These are phyloP conservation scores for Peucedramus taeniatus DNA, from an alignment of 2,113 vertebrate genomes.

Conservation along the genomic window DNA sequence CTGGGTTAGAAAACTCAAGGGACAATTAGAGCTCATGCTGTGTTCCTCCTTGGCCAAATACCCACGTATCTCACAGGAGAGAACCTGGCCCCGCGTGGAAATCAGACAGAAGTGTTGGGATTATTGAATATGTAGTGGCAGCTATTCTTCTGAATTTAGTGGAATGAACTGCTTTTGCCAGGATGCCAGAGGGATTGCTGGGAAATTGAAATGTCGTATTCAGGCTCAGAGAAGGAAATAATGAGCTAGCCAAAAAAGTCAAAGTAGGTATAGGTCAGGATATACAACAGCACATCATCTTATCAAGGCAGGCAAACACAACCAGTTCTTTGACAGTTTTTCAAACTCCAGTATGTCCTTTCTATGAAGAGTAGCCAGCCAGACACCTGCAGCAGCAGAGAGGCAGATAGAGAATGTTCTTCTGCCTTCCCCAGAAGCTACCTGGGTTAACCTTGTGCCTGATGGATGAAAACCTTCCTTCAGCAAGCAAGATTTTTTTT, in stretches of 20 bases:
- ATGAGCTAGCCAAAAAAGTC: not conserved
- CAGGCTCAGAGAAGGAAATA: not conserved
- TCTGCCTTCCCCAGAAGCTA: not conserved
- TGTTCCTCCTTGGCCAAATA: not conserved
- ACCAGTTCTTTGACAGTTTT: not conserved
- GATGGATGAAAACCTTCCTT: not conserved
- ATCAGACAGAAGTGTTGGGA: not conserved
- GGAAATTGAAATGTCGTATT: not conserved
- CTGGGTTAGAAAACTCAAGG: not conserved
- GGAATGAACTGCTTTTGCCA: not conserved
- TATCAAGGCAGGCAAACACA: not conserved
- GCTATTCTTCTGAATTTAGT: fast-evolving
- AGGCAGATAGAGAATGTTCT: not conserved
- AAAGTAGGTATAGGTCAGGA: not conserved
- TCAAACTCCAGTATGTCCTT: not conserved
- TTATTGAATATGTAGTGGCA: not conserved
- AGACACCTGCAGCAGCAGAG: not conserved
- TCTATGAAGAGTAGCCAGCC: not conserved
- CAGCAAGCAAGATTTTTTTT: not conserved
- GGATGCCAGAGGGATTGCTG: not conserved
- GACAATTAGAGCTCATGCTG: not conserved
- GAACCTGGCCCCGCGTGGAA: fast-evolving
- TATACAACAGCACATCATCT: not conserved
- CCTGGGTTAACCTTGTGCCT: not conserved
- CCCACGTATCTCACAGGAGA: not conserved